Conservation (phyloP, 1,140 invertebrate genomes). For the Steinernema feltiae region DNA sequence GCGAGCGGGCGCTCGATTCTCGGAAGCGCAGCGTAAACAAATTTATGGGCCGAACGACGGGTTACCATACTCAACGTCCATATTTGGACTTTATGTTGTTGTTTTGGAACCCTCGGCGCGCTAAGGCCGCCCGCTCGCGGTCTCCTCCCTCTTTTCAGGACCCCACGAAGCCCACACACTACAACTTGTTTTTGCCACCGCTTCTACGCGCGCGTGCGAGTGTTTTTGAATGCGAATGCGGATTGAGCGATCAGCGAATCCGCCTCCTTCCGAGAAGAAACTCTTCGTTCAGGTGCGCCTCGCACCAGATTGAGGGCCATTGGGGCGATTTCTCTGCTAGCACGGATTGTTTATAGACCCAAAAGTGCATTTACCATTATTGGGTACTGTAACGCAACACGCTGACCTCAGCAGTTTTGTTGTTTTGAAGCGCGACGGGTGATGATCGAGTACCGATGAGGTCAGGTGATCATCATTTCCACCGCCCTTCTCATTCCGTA, state of each 20-base stretch:
- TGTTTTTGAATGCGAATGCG: neutral
- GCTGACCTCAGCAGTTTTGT: too few species aligned
- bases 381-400: too few species aligned
- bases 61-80: neutral
- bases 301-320: too few species aligned
- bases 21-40: slow-evolving; percentile 3
- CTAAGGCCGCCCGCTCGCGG: too few species aligned
- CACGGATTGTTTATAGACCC: too few species aligned
- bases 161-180: neutral
- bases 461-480: neutral
- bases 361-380: too few species aligned
- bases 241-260: neutral
- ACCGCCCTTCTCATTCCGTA: neutral
- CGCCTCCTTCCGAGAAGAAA: neutral
- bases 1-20: neutral
- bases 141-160: neutral
- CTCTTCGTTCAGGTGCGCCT: neutral
- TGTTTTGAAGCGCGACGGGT: too few species aligned
- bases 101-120: neutral
- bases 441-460: neutral
- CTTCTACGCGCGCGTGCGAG: neutral
- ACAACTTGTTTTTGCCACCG: neutral
- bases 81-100: slow-evolving; percentile 12
- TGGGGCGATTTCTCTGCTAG: too few species aligned
- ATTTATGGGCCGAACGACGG: neutral